phyloP scores from a whole-genome alignment of 1,140 invertebrate species.

The Cydia pomonella region DNA sequence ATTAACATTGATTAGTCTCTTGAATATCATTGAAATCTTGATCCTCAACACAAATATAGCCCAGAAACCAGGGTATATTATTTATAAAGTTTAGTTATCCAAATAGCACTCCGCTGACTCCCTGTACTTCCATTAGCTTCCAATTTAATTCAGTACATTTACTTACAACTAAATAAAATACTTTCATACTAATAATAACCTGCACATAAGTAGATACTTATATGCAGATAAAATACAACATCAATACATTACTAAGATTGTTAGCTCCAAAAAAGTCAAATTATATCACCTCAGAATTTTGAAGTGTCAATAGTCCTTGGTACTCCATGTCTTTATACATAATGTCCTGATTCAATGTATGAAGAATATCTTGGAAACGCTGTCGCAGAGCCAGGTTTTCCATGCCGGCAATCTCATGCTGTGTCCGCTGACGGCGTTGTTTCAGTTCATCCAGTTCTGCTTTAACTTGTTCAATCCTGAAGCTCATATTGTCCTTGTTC shows the following conservation, averaged over 20 bases:
- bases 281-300: constrained; percentile 79
- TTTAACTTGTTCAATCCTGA: constrained; percentile 82
- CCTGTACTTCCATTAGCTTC: constrained; percentile 16
- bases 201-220: not conserved
- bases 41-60: not conserved
- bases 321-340: constrained; percentile 89
- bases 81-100: not conserved
- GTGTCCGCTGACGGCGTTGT: constrained; percentile 87
- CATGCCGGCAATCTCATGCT: constrained; percentile 91
- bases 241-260: not conserved
- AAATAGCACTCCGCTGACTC: constrained; percentile 16
- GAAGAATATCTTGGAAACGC: constrained; percentile 90
- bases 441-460: constrained; percentile 87
- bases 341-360: constrained; percentile 89
- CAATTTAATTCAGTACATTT: not conserved
- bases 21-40: not conserved
- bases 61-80: not conserved
- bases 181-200: not conserved
- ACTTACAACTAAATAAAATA: not conserved
- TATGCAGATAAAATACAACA: constrained; percentile 4
- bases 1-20: not conserved
- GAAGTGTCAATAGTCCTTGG: constrained; percentile 62
- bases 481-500: constrained; percentile 78
- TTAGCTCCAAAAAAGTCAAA: not conserved
- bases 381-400: constrained; percentile 92